phyloP scores from a whole-genome alignment of 30 jellyfish, hydroid and myxozoan species.

The Hydractinia symbiolongicarpus region DNA sequence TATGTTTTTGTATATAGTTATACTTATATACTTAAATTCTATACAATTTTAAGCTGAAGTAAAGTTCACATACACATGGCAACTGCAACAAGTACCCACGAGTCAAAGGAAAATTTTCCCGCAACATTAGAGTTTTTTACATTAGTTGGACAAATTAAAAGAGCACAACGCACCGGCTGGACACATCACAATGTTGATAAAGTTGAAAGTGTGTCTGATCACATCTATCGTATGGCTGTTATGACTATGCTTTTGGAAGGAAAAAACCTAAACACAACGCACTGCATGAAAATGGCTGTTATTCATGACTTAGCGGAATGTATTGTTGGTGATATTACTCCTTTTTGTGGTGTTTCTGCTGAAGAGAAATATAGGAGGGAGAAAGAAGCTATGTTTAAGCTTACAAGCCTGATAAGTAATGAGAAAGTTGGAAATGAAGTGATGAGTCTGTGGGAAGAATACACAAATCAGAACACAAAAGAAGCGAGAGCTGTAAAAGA shows the following conservation, averaged over 20 bases:
- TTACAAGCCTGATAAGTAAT: no score
- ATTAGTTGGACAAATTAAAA: slow-evolving; percentile 2
- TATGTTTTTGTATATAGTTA: no score
- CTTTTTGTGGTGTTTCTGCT: slow-evolving; percentile 59
- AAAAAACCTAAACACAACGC: slow-evolving; percentile 35
- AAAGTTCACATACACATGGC: no score
- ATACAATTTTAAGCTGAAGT: no score
- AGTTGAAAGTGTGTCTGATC: slow-evolving; percentile 88
- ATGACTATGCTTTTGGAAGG: slow-evolving; percentile 59
- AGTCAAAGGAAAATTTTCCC: background rate
- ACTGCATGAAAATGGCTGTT: slow-evolving; percentile 72
- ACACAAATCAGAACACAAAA: slow-evolving; percentile 42
- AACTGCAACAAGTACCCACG: no score
- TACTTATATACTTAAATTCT: no score
- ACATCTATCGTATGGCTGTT: slow-evolving; percentile 94
- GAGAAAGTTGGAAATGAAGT: background rate
- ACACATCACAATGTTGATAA: slow-evolving; percentile 44
- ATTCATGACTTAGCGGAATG: slow-evolving; percentile 95
- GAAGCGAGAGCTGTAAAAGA: slow-evolving; percentile 92
- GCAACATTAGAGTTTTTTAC: slow-evolving; percentile 2
- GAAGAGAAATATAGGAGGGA: slow-evolving; percentile 70
- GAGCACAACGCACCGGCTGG: slow-evolving; percentile 77
- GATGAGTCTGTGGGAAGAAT: slow-evolving; percentile 46
- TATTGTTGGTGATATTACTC: slow-evolving; percentile 92
- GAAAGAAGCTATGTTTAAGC: slow-evolving; percentile 29